A percentile compares a stretch with the other conserved stretches of the same genome.
Evolutionary conservation across 1,140 invertebrate genomes (phyloP).

Genomic region (Lepidurus arcticus): DNA sequence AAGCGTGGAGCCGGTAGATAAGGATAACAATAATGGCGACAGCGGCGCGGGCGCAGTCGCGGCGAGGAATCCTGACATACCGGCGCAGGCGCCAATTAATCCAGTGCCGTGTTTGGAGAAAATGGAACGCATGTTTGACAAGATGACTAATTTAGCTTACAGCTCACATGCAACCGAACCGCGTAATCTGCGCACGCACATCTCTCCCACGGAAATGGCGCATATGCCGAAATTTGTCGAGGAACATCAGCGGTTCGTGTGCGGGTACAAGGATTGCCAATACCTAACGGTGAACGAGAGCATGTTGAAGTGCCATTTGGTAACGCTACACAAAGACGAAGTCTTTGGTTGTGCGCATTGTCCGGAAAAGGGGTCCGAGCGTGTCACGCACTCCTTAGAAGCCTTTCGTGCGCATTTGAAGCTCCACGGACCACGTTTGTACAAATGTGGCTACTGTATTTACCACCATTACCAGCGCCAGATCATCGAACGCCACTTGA

Average conservation of each 20-base stretch:
- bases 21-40: constrained; percentile 34
- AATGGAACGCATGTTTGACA: constrained; percentile 73
- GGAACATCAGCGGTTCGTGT: constrained; percentile 58
- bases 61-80: constrained; percentile 46
- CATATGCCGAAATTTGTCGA: constrained; percentile 58
- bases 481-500: constrained; percentile 58
- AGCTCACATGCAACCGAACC: constrained; percentile 56
- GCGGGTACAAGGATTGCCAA: constrained; percentile 60
- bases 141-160: constrained; percentile 71
- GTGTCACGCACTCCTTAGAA: constrained; percentile 47
- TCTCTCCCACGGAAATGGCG: constrained; percentile 38
- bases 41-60: constrained; percentile 41
- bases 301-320: constrained; percentile 64
- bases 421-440: constrained; percentile 64
- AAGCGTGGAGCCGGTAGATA: background rate
- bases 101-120: constrained; percentile 70
- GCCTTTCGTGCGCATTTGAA: constrained; percentile 62
- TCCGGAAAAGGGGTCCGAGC: constrained; percentile 36
- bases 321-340: constrained; percentile 59
- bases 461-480: constrained; percentile 47
- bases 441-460: constrained; percentile 45
- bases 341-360: constrained; percentile 66
- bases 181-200: constrained; percentile 35
- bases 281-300: constrained; percentile 65
- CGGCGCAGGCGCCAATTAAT: constrained; percentile 52